These are phyloP conservation scores for Actinostola sp. DNA, from an alignment of 92 coral and sea anemone species.

Conservation along the genomic window DNA sequence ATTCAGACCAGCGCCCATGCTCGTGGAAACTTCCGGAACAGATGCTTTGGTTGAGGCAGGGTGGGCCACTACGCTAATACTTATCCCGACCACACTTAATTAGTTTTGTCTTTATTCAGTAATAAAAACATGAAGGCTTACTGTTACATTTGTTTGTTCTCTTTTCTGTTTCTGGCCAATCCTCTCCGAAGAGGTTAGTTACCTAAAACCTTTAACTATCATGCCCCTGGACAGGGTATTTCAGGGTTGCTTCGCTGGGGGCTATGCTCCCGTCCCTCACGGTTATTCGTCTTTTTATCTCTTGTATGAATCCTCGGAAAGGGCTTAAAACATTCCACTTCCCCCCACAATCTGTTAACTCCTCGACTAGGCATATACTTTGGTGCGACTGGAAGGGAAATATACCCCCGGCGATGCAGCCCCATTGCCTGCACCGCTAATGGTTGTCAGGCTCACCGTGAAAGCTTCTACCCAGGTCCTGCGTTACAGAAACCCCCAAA, in stretches of 20 bases:
- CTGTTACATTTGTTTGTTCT: no score
- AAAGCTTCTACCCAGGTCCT: slow-evolving; percentile 1
- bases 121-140: no score
- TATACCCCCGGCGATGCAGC: neutral
- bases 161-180: no score
- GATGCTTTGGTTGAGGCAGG: no score
- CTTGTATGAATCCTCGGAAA: neutral
- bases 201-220: slow-evolving; percentile 4
- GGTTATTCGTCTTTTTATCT: neutral
- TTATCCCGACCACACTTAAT: no score
- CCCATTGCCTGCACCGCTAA: neutral
- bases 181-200: neutral
- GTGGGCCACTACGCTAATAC: no score
- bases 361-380: neutral
- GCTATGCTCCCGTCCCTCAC: neutral
- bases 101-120: no score
- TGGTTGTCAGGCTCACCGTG: neutral
- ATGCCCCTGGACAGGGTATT: no score
- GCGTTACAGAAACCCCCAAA: neutral
- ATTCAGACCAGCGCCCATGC: no score
- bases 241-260: neutral
- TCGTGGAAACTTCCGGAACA: no score
- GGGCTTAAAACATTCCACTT: neutral
- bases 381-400: slow-evolving; percentile 12
- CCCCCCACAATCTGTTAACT: neutral